Evolutionary conservation across 2,797 vertebrate species (phyloP), one percentile per base, ranked within the genome.

Genomic region (Amniataba percoides): DNA sequence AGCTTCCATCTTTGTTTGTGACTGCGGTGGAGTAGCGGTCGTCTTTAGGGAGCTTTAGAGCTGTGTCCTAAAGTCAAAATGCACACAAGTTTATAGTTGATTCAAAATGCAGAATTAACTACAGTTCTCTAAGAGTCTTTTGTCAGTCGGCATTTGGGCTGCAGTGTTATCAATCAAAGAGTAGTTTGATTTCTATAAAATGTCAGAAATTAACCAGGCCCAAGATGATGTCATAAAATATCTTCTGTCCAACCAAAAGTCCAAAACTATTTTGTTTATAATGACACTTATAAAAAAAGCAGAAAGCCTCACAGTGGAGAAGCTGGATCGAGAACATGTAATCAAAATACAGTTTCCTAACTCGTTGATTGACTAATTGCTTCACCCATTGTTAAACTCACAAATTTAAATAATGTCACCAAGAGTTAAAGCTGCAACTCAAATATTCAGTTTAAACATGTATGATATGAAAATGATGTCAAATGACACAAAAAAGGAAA

Each of bases 21-120:
- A 48, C 40, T 3, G 18, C 1, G 13, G 42, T 58, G 57, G 67
- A 78, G 45, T 36, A 25, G 27, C 4, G 12, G 16, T 23, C 39
- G 21, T 73, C 49, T 70, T 36, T 1, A 15, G 19, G 43, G 34
- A 61, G 11, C 52, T 62, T 34, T 15, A 51, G 66, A 91, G 87
- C 87, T 79, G 85, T 72, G 88, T 92, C 81, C 88, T 74, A 49
- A 46, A 9, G 15, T 62, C n/a, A 14, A 5, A 48, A 78, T 74
- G 62, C 70, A 40, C 6, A n/a, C 19, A 8, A 39, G 19, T 27
- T 3, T 48, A 42, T 15, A 1, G 34, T 36, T 36, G 34, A 36
- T 36, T 36, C 34, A 8, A 31, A 31, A 31, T 31, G 27, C 27
- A 31, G 27, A 31, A 31, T 31, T 31, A 31, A 31, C 27, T 36